Evolutionary conservation across 2,113 vertebrate species (phyloP), one percentile per base, ranked within the genome.

Genomic region (Camelus dromedarius): DNA sequence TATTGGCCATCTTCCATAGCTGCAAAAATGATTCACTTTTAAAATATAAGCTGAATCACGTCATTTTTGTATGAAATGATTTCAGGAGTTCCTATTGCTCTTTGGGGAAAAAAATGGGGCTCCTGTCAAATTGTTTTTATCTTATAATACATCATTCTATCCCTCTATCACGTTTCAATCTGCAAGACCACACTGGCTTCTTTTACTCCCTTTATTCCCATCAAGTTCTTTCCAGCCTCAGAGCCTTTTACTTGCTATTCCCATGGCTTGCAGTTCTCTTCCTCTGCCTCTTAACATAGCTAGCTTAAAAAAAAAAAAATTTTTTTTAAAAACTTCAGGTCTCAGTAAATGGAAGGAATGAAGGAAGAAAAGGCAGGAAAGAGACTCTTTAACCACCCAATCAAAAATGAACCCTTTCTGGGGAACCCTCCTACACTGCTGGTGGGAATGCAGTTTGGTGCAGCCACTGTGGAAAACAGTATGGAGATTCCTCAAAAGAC

Each of bases 1-100:
- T 46, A 32, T 38, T 81, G 60, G 13, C 3, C 32, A 90, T 58
- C 72, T 89, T 64, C 38, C 26, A 72, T 7, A 83, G n/a, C 18
- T 89, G 73, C 13, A 94, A 73, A 87, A 84, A 58, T 67, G 19
- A 84, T 72, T 73, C 50, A 2, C 28, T 93, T 83, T 95, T 75
- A 89, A 81, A 95, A 81, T 10, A 3, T 50, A 92, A 58, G 19
- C 94, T 58, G 66, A 93, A 24, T 89, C 35, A 91, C 60, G 35
- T 50, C 22, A 46, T 75, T 85, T 76, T 50, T 54, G n/a, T 62
- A 79, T 84, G 56, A 77, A 91, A 73, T 91, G 15, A 9, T 88
- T 95, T 30, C 54, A 93, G 13, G 56, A 80, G 48, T 87, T 60
- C 32, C 54, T 64, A 22, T 77, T 87, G 67, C 22, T 93, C 26